Percentiles rank a stretch among this genome's conserved stretches.
Conservation (phyloP, 2,113 vertebrate genomes). For the Tachysurus vachellii region DNA sequence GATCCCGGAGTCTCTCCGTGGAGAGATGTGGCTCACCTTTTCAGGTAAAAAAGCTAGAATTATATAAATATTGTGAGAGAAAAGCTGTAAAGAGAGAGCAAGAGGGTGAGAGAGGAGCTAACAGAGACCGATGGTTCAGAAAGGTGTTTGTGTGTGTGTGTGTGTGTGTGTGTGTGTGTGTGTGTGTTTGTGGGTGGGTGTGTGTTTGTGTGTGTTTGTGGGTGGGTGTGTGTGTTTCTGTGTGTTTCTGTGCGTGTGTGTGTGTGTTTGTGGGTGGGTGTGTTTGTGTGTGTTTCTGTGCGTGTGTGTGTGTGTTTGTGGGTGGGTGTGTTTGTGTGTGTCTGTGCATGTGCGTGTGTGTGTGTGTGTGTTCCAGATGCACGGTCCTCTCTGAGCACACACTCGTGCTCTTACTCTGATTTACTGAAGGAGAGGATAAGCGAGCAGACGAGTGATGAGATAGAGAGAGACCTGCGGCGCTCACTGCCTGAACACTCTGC, state of each 20-base stretch:
- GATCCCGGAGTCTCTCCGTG: conserved; percentile 87
- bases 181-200: not conserved
- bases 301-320: too few relatives aligned
- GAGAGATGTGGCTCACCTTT: conserved; percentile 91
- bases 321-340: not conserved
- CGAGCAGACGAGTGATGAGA: conserved; percentile 88
- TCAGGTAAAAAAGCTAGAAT: conserved; percentile 76
- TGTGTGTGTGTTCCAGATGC: conserved; percentile 71
- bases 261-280: too few relatives aligned
- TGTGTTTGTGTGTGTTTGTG: not conserved
- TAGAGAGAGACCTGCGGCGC: conserved; percentile 93
- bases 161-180: not conserved
- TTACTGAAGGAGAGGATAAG: conserved; percentile 84
- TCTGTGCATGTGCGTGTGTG: too few relatives aligned
- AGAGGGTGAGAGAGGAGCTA: not conserved
- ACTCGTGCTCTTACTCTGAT: conserved; percentile 81
- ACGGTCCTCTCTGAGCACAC: conserved; percentile 74
- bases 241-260: too few relatives aligned
- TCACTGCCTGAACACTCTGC: conserved; percentile 93
- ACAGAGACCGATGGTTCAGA: not conserved
- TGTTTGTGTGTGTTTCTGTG: too few relatives aligned
- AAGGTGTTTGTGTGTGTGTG: not conserved
- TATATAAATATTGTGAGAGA: not conserved
- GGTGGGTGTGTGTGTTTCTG: not conserved
- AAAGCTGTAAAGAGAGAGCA: not conserved